Conservation (phyloP, 1,140 invertebrate species). For the Theocolax elegans region DNA sequence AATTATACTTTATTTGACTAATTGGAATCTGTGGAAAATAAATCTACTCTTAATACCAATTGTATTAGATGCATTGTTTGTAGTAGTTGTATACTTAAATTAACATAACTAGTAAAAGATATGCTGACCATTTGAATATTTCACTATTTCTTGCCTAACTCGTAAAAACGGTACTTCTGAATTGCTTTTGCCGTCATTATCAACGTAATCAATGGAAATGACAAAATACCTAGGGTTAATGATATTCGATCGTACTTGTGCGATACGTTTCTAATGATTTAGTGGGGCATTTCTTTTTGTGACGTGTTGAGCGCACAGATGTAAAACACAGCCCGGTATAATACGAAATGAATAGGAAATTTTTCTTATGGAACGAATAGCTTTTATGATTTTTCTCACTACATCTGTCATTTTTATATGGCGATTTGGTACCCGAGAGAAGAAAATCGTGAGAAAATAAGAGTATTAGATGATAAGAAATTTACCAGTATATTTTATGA, state of each 20-base stretch:
- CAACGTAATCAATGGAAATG: neutral
- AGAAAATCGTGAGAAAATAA: neutral
- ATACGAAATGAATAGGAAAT: conserved; percentile 28
- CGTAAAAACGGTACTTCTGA: too few relatives aligned
- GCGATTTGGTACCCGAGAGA: neutral
- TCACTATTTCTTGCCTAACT: too few relatives aligned
- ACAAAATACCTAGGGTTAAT: neutral
- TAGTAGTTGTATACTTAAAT: too few relatives aligned
- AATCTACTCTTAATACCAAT: too few relatives aligned
- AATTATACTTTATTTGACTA: too few relatives aligned
- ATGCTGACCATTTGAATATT: too few relatives aligned
- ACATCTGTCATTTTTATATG: conserved; percentile 22
- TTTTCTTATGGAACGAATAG: conserved; percentile 1
- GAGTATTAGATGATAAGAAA: conserved; percentile 12
- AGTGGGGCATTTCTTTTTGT: conserved; percentile 8
- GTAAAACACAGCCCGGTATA: neutral
- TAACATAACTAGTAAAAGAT: too few relatives aligned
- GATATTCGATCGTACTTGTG: neutral
- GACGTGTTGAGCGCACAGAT: conserved; percentile 2
- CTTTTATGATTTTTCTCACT: conserved; percentile 33
- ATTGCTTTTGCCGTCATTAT: conserved; percentile 1
- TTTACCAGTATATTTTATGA: too few relatives aligned
- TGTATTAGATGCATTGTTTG: too few relatives aligned
- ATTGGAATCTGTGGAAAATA: too few relatives aligned
- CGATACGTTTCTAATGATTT: conserved; percentile 16